These are phyloP conservation scores for Trochalopteron elliotii DNA, from an alignment of 2,113 vertebrate genomes.

Conservation along the genomic window DNA sequence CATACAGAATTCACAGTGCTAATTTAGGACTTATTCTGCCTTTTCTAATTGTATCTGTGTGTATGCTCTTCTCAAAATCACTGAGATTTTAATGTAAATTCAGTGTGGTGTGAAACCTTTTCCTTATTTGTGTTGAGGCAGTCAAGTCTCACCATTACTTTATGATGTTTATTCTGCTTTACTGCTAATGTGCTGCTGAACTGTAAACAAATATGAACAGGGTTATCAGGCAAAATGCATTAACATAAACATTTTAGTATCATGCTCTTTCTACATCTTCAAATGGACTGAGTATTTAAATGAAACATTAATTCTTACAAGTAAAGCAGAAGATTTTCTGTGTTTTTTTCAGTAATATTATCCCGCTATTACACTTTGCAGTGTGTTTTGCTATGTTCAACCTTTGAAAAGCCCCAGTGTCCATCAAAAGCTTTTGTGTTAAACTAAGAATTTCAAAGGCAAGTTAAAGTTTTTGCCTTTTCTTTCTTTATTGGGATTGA, in stretches of 20 bases:
- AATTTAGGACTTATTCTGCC: not conserved
- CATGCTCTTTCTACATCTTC: not conserved
- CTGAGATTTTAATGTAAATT: not conserved
- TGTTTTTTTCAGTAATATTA: not conserved
- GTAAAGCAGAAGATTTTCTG: not conserved
- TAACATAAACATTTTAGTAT: not conserved
- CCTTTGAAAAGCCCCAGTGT: not conserved
- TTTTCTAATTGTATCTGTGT: not conserved
- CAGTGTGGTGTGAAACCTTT: not conserved
- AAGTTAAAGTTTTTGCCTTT: not conserved
- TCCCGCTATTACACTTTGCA: not conserved
- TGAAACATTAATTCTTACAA: not conserved
- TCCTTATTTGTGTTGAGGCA: not conserved
- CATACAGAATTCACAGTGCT: not conserved
- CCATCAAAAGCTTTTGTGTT: not conserved
- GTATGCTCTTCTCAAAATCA: not conserved
- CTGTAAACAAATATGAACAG: constrained; percentile 1
- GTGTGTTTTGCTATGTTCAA: not conserved
- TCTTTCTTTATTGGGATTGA: not conserved
- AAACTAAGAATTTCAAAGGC: not conserved
- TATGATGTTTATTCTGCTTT: constrained; percentile 38
- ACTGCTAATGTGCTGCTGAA: constrained; percentile 7
- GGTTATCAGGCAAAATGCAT: not conserved
- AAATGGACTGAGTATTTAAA: not conserved
- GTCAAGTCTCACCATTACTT: not conserved